A percentile compares a stretch with the other conserved stretches of the same genome.
Conservation (phyloP, 2,113 vertebrate species). For the Tor tambroides region DNA sequence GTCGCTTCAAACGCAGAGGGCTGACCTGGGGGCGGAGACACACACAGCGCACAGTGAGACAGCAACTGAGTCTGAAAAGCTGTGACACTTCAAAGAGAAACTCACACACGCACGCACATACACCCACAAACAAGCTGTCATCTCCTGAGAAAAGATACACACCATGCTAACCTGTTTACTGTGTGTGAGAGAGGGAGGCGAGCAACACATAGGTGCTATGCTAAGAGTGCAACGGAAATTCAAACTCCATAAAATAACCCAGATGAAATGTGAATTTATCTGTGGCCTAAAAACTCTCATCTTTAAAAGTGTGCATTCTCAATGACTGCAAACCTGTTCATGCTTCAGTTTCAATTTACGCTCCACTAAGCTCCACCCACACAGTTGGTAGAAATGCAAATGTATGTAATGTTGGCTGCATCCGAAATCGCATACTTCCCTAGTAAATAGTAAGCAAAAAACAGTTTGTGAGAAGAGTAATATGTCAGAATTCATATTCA, state of each 20-base stretch:
- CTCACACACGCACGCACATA: slow-evolving; percentile 24
- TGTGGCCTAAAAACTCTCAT: not conserved
- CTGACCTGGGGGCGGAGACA: slow-evolving; percentile 56
- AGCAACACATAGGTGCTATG: not conserved
- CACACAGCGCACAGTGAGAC: slow-evolving; percentile 39
- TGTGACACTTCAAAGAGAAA: slow-evolving; percentile 59
- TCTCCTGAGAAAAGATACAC: slow-evolving; percentile 38
- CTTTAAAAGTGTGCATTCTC: no score
- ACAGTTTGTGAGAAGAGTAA: no score
- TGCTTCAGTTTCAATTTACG: not conserved
- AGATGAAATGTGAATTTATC: not conserved
- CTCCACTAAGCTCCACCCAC: not conserved
- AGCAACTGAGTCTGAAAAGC: slow-evolving; percentile 48
- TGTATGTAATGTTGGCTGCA: no score
- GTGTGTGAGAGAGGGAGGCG: slow-evolving; percentile 1
- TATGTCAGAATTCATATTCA: not conserved
- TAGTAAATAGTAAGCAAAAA: not conserved
- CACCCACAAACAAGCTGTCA: slow-evolving; percentile 44
- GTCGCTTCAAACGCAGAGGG: slow-evolving; percentile 60
- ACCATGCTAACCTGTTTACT: slow-evolving; percentile 32
- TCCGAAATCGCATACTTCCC: not conserved
- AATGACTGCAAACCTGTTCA: not conserved
- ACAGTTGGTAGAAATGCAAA: not conserved
- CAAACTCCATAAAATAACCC: not conserved
- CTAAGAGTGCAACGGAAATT: not conserved